A percentile compares a stretch with the other conserved stretches of the same genome.
Evolutionary conservation across 2,797 vertebrate genomes (phyloP).

Genomic region (Nannoperca obscura): DNA sequence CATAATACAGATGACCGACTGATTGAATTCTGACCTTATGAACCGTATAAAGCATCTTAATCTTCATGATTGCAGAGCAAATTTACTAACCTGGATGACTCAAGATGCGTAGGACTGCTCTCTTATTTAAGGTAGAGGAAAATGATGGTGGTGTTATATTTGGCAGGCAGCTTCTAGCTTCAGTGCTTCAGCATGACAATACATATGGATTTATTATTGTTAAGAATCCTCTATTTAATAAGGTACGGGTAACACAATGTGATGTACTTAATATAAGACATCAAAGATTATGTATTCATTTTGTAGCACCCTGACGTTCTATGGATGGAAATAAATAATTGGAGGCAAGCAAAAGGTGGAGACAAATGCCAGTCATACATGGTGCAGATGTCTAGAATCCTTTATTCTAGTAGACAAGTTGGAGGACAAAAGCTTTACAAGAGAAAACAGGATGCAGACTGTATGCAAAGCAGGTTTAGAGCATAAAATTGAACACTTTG

Average conservation of each 20-base stretch:
- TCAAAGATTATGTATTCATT: background rate
- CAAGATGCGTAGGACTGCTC: background rate
- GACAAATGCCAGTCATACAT: background rate
- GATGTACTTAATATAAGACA: background rate
- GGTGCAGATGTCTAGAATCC: slow-evolving; percentile 28
- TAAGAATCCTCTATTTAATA: slow-evolving; percentile 2
- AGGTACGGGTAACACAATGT: background rate
- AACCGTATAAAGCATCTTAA: slow-evolving; percentile 17
- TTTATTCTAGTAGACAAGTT: slow-evolving; percentile 1
- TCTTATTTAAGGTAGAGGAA: slow-evolving; percentile 16
- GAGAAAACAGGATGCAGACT: slow-evolving; percentile 30
- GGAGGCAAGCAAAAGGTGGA: background rate
- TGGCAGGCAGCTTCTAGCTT: background rate
- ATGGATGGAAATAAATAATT: slow-evolving; percentile 16
- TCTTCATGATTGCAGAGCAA: background rate
- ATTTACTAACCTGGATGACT: background rate
- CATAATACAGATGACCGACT: background rate
- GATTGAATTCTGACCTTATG: background rate
- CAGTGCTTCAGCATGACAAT: background rate
- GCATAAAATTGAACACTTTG: slow-evolving; percentile 63
- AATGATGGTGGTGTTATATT: slow-evolving; percentile 5
- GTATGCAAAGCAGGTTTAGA: slow-evolving; percentile 65
- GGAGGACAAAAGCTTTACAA: background rate
- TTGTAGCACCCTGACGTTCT: background rate
- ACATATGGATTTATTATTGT: background rate